Evolutionary conservation across 2,888 invertebrate species (phyloP).

Genomic region (Mythimna ferrago): DNA sequence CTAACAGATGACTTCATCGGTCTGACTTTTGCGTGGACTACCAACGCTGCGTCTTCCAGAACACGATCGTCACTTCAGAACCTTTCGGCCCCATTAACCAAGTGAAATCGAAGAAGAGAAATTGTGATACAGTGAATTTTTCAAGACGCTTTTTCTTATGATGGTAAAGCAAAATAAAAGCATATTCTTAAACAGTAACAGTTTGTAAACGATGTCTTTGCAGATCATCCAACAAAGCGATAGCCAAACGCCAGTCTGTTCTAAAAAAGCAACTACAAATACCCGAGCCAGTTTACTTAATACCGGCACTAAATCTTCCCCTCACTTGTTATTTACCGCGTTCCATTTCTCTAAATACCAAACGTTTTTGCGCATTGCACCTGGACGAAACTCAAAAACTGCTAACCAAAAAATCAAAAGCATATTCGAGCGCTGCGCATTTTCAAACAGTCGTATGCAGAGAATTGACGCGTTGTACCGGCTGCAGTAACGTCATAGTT

Average conservation of each 20-base stretch:
- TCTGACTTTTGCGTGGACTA: too few relatives aligned
- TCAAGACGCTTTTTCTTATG: too few relatives aligned
- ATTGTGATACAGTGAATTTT: background rate
- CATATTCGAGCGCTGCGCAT: slow-evolving; percentile 21
- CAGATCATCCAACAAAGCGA: slow-evolving; percentile 7
- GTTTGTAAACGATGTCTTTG: slow-evolving; percentile 18
- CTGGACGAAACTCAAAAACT: slow-evolving; percentile 25
- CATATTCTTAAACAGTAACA: background rate
- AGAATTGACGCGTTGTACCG: slow-evolving; percentile 46
- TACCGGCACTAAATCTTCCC: slow-evolving; percentile 50
- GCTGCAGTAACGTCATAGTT: slow-evolving; percentile 39
- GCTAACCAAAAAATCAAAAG: slow-evolving; percentile 43
- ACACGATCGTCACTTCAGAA: background rate
- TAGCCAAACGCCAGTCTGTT: slow-evolving; percentile 22
- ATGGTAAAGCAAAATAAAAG: background rate
- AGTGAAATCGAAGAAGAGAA: background rate
- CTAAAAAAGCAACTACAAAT: slow-evolving; percentile 27
- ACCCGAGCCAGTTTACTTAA: slow-evolving; percentile 40
- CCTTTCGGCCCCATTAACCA: too few relatives aligned
- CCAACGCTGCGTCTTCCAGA: background rate
- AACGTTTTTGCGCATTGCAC: slow-evolving; percentile 55
- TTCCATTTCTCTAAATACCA: slow-evolving; percentile 56
- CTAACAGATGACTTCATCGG: too few relatives aligned
- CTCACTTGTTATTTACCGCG: slow-evolving; percentile 54
- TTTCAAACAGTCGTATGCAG: slow-evolving; percentile 27